Evolutionary conservation across 2,888 invertebrate species (phyloP), one percentile per base, ranked within the genome.

Genomic region (Callyntrura sp.): DNA sequence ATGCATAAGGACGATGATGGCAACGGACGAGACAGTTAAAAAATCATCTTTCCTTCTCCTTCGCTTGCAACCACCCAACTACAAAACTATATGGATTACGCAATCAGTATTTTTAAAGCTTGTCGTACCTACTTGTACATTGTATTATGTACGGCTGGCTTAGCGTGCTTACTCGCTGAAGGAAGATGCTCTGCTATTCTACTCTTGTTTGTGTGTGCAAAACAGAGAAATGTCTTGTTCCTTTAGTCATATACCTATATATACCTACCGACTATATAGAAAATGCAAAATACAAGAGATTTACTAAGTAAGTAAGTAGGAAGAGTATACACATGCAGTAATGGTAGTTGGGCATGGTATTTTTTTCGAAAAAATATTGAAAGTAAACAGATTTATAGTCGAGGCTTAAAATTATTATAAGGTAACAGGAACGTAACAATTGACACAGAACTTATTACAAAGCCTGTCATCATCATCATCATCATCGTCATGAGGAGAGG

Each of bases 81-180:
- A 60, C 65, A 65, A 60, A 17, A 12, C 70, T 70, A 43, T 51
- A 68, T 85, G 57, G 65, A 82, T 88, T 88, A 88, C 88, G 88
- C 82, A 82, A 88, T 88, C 88, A 83, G 88, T 88, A 88, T 88
- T 82, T 88, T 88, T 88, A 76, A 82, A 20, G 60, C 17, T 9
- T 14, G 28, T 9, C 14, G 65, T 28, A 14, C 14, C 28, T 12
- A 65, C 9, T 4, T 6, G 14, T 1, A n/a, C 9, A 51, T 51
- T 35, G 35, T 35, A 51, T 14, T 51, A 51, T 5, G 51, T n/a
- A 51, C 6, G 35, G 35, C 35, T 35, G 35, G 35, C 35, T 35
- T 35, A 35, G 6, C 35, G 48, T 48, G 9, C 51, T 51, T 51
- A n/a, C n/a, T 35, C 6, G 35, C 35, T 35, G 35, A 6, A 4